These are phyloP conservation scores for Chirona hameri DNA, from an alignment of 2,888 invertebrate genomes.

Conservation along the genomic window DNA sequence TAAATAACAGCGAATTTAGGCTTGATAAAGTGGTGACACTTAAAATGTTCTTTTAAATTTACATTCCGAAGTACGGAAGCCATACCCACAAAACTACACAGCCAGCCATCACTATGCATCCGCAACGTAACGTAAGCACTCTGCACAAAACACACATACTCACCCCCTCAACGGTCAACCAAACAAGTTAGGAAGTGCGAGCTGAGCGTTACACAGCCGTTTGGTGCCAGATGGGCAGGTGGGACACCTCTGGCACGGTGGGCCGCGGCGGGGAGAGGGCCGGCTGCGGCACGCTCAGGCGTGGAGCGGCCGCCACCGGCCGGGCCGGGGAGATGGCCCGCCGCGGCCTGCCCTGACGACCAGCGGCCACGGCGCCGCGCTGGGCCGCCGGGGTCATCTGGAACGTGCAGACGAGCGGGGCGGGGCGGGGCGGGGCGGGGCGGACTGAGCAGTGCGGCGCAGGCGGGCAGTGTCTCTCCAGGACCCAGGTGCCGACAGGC, in stretches of 20 bases:
- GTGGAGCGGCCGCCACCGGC: too few relatives aligned
- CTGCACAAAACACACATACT: neutral
- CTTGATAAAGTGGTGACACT: too few relatives aligned
- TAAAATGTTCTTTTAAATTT: too few relatives aligned
- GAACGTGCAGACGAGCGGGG: neutral
- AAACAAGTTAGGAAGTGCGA: neutral
- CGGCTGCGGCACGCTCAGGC: too few relatives aligned
- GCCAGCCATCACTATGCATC: too few relatives aligned
- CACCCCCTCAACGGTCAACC: neutral
- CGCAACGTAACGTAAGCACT: too few relatives aligned
- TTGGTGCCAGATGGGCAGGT: conserved; percentile 10
- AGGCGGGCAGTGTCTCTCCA: neutral
- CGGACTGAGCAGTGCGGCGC: neutral
- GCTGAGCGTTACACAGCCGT: neutral
- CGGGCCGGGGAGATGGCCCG: too few relatives aligned
- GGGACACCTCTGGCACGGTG: neutral
- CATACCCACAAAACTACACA: too few relatives aligned
- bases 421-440: neutral
- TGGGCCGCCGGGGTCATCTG: neutral
- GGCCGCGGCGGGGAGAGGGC: neutral
- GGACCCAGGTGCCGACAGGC: neutral
- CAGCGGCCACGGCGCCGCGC: neutral
- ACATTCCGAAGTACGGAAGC: too few relatives aligned
- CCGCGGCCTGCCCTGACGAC: too few relatives aligned
- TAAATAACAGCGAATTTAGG: too few relatives aligned